These are phyloP conservation scores for Pachycephala philippinensis DNA, from an alignment of 2,113 vertebrate species.

Conservation along the genomic window DNA sequence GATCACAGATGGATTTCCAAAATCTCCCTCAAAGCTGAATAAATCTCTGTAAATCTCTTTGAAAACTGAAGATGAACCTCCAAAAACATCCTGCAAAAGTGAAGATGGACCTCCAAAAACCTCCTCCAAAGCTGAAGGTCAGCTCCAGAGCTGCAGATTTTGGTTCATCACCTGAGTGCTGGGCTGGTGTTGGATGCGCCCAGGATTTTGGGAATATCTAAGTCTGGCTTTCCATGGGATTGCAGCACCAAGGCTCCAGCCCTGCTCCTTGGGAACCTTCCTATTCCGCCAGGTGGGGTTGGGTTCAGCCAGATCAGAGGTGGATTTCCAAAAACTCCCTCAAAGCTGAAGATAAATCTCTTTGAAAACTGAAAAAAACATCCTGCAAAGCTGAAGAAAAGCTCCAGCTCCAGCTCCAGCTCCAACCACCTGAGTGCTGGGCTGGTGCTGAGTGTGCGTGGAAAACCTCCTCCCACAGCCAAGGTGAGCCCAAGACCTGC, in stretches of 20 bases:
- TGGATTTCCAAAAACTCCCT: too few species aligned
- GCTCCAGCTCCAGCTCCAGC: neutral
- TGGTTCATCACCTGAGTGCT: too few species aligned
- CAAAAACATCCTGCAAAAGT: neutral
- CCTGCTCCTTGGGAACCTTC: too few species aligned
- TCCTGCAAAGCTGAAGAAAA: neutral
- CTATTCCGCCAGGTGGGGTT: too few species aligned
- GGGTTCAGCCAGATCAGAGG: too few species aligned
- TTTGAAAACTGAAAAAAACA: neutral
- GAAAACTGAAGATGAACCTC: neutral
- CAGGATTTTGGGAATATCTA: too few species aligned
- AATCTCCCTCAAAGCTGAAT: neutral
- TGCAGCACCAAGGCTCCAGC: too few species aligned
- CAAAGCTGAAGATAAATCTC: too few species aligned
- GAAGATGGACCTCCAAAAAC: neutral
- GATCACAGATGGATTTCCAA: neutral
- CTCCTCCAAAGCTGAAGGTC: neutral
- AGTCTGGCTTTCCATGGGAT: too few species aligned
- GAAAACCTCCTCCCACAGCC: neutral
- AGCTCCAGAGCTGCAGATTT: neutral
- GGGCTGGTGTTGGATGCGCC: too few species aligned
- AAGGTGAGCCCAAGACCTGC: neutral
- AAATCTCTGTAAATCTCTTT: neutral
- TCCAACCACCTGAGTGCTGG: neutral
- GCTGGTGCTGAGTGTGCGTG: neutral